Evolutionary conservation across 30 jellyfish, hydroid and myxozoan genomes (phyloP).

Genomic region (Aurelia aurita): DNA sequence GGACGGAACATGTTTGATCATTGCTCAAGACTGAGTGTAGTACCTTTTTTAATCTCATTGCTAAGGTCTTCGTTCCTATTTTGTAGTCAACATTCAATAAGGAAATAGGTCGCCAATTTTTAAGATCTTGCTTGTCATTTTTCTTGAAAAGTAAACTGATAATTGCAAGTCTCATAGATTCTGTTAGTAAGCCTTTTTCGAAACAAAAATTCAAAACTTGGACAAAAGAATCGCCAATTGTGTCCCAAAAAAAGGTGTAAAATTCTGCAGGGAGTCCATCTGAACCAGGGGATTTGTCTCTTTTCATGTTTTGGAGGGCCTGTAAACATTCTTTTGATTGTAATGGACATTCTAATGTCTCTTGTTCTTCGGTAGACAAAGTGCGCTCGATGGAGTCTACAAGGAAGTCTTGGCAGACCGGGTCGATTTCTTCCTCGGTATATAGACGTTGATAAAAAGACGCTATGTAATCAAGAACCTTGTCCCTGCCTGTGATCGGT

Average conservation of each 20-base stretch:
- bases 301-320: constrained; percentile 8
- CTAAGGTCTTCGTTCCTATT: constrained; percentile 30
- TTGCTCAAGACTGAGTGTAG: constrained; percentile 2
- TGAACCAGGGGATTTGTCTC: constrained; percentile 17
- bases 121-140: constrained; percentile 30
- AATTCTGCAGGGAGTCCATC: constrained; percentile 44
- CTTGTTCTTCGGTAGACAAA: neutral
- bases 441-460: neutral
- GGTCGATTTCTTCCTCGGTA: neutral
- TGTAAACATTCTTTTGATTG: neutral
- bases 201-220: constrained; percentile 7
- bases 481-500: too few species aligned
- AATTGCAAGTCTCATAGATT: constrained; percentile 31
- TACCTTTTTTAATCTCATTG: constrained; percentile 21
- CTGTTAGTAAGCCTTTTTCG: neutral
- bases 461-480: neutral
- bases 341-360: neutral
- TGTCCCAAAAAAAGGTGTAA: constrained; percentile 3
- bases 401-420: neutral
- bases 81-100: constrained; percentile 32
- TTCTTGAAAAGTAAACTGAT: constrained; percentile 15
- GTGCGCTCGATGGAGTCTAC: neutral
- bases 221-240: constrained; percentile 15
- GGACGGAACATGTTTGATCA: constrained; percentile 54
- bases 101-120: constrained; percentile 59